Evolutionary conservation across 2,888 invertebrate genomes (phyloP).

Genomic region (Petrophora chlorosata): DNA sequence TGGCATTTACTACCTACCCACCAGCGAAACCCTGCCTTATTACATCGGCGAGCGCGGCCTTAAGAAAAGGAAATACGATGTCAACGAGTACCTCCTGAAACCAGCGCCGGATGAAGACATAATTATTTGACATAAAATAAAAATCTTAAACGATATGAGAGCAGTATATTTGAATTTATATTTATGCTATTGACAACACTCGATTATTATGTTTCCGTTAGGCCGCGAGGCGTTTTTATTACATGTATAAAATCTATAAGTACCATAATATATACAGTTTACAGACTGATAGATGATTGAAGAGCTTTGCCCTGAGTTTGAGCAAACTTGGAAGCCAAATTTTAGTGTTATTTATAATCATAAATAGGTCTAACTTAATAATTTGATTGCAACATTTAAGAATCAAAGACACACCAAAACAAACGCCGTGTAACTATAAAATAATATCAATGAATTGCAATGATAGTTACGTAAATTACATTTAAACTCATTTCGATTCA

Average conservation of each 20-base stretch:
- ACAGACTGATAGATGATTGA: constrained; percentile 20
- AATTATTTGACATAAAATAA: constrained; percentile 47
- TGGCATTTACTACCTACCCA: constrained; percentile 69
- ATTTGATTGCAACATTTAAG: neutral
- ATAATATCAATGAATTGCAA: constrained; percentile 10
- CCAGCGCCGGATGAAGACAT: constrained; percentile 62
- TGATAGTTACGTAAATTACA: constrained; percentile 2
- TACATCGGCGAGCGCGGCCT: constrained; percentile 59
- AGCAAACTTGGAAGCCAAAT: constrained; percentile 67
- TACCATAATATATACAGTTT: constrained; percentile 27
- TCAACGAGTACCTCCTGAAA: constrained; percentile 57
- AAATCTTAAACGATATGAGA: constrained; percentile 45
- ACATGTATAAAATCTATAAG: constrained; percentile 8
- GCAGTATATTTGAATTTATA: constrained; percentile 59
- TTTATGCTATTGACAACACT: constrained; percentile 62
- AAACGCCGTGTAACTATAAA: constrained; percentile 4
- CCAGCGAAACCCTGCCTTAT: constrained; percentile 55
- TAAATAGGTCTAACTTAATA: neutral
- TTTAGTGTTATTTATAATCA: constrained; percentile 6
- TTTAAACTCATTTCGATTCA: constrained; percentile 10
- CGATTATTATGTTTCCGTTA: constrained; percentile 60
- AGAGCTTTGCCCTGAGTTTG: constrained; percentile 41
- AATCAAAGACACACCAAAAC: constrained; percentile 3
- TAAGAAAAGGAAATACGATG: constrained; percentile 49
- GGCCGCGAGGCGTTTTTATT: constrained; percentile 40